Percentiles rank a stretch among this genome's conserved stretches.
These are phyloP conservation scores for Campylomormyrus numenius DNA, from an alignment of 2,113 vertebrate genomes.

Conservation along the genomic window DNA sequence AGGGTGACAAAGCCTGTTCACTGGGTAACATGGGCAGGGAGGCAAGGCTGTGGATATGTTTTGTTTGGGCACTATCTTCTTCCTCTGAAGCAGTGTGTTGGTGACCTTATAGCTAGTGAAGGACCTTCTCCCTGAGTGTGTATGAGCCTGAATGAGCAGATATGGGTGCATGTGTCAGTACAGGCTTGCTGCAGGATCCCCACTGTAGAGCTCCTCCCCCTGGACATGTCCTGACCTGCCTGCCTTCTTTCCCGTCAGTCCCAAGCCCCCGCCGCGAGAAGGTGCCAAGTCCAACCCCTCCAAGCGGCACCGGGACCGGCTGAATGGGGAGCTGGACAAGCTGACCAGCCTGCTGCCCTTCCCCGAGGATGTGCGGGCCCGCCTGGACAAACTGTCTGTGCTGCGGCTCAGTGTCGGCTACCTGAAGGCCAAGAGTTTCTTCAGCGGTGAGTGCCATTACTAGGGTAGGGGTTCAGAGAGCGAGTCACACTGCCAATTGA, in stretches of 20 bases:
- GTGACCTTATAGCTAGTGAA: background rate
- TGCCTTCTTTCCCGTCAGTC: conserved; percentile 31
- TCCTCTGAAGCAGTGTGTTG: background rate
- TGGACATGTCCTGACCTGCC: background rate
- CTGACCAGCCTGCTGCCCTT: conserved; percentile 68
- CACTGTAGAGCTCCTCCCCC: background rate
- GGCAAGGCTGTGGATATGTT: background rate
- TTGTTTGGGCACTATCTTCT: background rate
- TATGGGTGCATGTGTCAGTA: background rate
- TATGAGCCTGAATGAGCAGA: background rate
- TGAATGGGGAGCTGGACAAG: conserved; percentile 68
- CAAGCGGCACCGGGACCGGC: conserved; percentile 65
- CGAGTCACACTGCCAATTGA: background rate
- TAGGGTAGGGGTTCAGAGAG: background rate
- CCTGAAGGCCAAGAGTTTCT: conserved; percentile 68
- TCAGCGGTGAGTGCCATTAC: conserved; percentile 53
- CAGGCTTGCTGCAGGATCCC: background rate
- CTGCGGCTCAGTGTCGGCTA: conserved; percentile 69
- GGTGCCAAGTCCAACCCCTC: conserved; percentile 67
- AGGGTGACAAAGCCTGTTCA: background rate
- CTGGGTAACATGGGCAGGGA: background rate
- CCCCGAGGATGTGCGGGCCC: conserved; percentile 51
- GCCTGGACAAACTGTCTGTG: conserved; percentile 70
- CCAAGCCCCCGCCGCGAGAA: conserved; percentile 33
- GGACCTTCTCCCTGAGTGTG: background rate